phyloP scores from a whole-genome alignment of 2,113 vertebrate species.

The Crotalus helleri region DNA sequence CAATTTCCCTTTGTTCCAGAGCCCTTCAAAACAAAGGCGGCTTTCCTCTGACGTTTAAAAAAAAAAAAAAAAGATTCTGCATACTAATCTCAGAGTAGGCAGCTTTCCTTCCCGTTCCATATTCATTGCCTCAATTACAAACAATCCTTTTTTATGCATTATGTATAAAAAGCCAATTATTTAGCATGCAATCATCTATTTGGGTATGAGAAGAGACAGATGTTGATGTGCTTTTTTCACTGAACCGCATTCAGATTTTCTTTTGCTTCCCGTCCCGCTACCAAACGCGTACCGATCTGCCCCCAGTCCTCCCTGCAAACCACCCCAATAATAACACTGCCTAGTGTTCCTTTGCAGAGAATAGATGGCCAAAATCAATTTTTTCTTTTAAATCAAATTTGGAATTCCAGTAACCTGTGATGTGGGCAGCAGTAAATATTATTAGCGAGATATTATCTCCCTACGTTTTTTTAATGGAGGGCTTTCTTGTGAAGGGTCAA shows the following conservation, averaged over 20 bases:
- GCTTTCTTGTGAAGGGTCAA: constrained; percentile 36
- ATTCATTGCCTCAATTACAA: constrained; percentile 41
- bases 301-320: neutral
- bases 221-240: constrained; percentile 59
- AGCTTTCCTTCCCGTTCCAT: constrained; percentile 18
- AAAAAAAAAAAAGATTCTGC: constrained; percentile 25
- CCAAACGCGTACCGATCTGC: neutral
- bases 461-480: neutral
- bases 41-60: constrained; percentile 17
- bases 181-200: constrained; percentile 59
- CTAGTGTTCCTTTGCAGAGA: neutral
- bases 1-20: no score
- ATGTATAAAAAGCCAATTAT: constrained; percentile 52
- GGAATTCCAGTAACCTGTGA: constrained; percentile 63
- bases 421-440: constrained; percentile 28
- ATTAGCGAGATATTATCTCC: constrained; percentile 18
- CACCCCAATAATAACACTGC: neutral
- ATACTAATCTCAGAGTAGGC: constrained; percentile 28
- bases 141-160: constrained; percentile 40
- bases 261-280: constrained; percentile 17
- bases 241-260: constrained; percentile 46
- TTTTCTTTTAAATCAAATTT: constrained; percentile 11
- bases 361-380: neutral
- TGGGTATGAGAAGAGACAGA: constrained; percentile 52
- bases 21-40: constrained; percentile 4